A percentile compares a stretch with the other conserved stretches of the same genome.
Conservation (phyloP, 2,888 invertebrate genomes). For the Bellardia pandia region DNA sequence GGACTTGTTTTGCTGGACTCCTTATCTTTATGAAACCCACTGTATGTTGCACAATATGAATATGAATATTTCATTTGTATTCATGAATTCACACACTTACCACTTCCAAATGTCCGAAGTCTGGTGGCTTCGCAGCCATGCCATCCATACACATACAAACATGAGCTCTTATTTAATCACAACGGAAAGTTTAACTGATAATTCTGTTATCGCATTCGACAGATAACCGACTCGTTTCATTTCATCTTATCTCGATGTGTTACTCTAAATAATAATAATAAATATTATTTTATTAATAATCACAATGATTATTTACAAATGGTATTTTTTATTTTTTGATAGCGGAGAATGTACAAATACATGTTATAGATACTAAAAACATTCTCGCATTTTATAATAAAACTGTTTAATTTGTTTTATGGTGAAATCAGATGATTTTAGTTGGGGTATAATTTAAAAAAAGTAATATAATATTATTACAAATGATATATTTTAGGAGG, state of each 20-base stretch:
- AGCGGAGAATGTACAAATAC: neutral
- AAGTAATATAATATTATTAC: neutral
- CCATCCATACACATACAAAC: neutral
- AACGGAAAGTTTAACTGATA: conserved; percentile 71
- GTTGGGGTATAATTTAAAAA: neutral
- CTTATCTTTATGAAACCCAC: neutral
- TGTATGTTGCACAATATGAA: neutral
- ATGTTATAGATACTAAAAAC: neutral
- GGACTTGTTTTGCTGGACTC: neutral
- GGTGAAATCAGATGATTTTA: neutral
- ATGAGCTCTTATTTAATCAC: conserved; percentile 60
- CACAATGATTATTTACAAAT: conserved; percentile 57
- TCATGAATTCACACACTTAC: conserved; percentile 25
- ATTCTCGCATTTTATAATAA: neutral
- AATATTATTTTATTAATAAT: conserved; percentile 26
- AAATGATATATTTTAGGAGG: no score
- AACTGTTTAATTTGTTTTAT: neutral
- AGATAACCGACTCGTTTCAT: conserved; percentile 53
- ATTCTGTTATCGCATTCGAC: conserved; percentile 51
- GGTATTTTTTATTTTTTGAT: conserved; percentile 52
- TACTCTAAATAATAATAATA: conserved; percentile 43
- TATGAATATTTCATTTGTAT: conserved; percentile 3
- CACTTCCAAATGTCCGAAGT: neutral
- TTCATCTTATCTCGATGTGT: conserved; percentile 48
- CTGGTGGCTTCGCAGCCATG: neutral